Evolutionary conservation across 2,888 invertebrate genomes (phyloP).

Genomic region (Acrobasis consociella): DNA sequence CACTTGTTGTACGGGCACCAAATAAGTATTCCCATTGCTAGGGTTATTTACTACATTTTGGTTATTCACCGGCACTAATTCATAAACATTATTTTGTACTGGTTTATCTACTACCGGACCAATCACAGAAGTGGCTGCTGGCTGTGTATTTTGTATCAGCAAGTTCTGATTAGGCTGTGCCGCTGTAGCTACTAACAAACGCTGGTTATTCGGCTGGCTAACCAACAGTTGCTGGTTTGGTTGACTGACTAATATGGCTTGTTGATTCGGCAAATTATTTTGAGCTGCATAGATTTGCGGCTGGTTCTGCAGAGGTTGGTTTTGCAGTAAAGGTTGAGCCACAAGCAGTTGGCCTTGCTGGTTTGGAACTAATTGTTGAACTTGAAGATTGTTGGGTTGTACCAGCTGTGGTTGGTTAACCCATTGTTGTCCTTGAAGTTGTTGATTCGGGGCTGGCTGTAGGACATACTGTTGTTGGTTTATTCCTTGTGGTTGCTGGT

Average conservation of each 20-base stretch:
- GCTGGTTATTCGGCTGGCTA: slow-evolving; percentile 30
- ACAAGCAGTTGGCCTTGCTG: slow-evolving; percentile 2
- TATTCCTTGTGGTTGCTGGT: slow-evolving; percentile 25
- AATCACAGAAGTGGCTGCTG: slow-evolving; percentile 20
- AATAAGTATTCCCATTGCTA: slow-evolving; percentile 32
- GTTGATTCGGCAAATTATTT: slow-evolving; percentile 23
- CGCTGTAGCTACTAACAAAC: slow-evolving; percentile 17
- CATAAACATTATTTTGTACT: slow-evolving; percentile 34
- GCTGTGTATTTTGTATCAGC: slow-evolving; percentile 25
- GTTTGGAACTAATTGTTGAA: slow-evolving; percentile 21
- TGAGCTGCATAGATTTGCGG: slow-evolving; percentile 6
- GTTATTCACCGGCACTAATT: slow-evolving; percentile 44
- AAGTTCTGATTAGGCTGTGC: slow-evolving; percentile 18
- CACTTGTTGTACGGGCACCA: slow-evolving; percentile 40
- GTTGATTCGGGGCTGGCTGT: not conserved
- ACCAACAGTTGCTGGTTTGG: slow-evolving; percentile 26
- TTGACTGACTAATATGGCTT: slow-evolving; percentile 22
- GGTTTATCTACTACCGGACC: slow-evolving; percentile 6
- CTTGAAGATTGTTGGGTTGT: slow-evolving; percentile 14
- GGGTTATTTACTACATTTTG: slow-evolving; percentile 24
- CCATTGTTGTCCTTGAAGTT: not conserved
- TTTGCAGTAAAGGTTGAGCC: slow-evolving; percentile 2
- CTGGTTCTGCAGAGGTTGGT: slow-evolving; percentile 9
- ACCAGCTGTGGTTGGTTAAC: not conserved
- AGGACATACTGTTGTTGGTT: slow-evolving; percentile 19